A percentile compares a stretch with the other conserved stretches of the same genome.
These are phyloP conservation scores for Amphipoea oculea DNA, from an alignment of 2,888 invertebrate genomes.

Conservation along the genomic window DNA sequence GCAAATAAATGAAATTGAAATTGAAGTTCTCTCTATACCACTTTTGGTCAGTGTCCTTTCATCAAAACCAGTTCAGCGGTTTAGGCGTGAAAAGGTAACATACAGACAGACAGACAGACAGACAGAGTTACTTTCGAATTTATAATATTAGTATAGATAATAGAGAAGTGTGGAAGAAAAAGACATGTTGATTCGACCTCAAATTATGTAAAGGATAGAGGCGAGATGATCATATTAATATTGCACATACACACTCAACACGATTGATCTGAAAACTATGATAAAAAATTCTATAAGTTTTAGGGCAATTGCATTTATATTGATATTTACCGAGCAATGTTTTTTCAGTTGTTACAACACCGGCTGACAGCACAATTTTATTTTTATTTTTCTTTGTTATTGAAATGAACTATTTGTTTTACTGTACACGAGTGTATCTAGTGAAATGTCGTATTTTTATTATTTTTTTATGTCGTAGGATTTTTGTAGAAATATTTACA, in stretches of 20 bases:
- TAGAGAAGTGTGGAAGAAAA: background rate
- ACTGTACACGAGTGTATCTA: background rate
- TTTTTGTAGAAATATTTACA: background rate
- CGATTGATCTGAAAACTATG: background rate
- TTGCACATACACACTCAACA: background rate
- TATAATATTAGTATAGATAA: too few species aligned
- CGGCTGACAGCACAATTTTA: background rate
- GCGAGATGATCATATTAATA: background rate
- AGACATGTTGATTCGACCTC: background rate
- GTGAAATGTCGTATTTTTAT: background rate
- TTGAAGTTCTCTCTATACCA: too few species aligned
- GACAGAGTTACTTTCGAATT: too few species aligned
- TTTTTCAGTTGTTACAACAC: constrained; percentile 28
- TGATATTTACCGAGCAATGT: constrained; percentile 36
- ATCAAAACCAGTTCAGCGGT: too few species aligned
- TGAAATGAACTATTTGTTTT: background rate
- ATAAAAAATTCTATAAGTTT: background rate
- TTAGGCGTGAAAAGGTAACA: too few species aligned
- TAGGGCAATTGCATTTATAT: background rate
- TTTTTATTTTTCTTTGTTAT: background rate
- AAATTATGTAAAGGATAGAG: background rate
- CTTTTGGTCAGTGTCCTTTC: too few species aligned
- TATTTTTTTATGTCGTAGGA: too few species aligned
- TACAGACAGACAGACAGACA: too few species aligned
- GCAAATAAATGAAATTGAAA: too few species aligned